Percentiles rank a stretch among this genome's conserved stretches.
Evolutionary conservation across 2,113 vertebrate genomes (phyloP).

Genomic region (Oxygymnocypris stewartii): DNA sequence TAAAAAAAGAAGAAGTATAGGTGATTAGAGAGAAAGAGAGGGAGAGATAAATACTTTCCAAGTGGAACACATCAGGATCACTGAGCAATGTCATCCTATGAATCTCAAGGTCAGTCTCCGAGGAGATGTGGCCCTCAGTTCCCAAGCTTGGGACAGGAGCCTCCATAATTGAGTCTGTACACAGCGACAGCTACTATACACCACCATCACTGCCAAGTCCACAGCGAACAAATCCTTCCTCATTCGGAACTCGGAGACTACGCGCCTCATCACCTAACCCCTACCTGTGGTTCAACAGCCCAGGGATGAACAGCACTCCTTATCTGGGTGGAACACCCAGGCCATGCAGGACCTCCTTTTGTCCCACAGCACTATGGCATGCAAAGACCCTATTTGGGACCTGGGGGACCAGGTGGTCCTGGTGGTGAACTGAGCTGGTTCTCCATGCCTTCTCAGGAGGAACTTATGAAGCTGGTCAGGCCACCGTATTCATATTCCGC

Average conservation of each 20-base stretch:
- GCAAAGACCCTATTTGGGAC: constrained; percentile 89
- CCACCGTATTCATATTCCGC: constrained; percentile 98
- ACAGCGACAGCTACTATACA: constrained; percentile 92
- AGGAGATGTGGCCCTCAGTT: constrained; percentile 95
- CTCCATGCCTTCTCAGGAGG: constrained; percentile 94
- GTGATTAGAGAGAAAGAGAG: background rate
- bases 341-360: constrained; percentile 82
- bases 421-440: constrained; percentile 91
- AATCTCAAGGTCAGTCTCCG: constrained; percentile 85
- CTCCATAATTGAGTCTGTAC: constrained; percentile 93
- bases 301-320: constrained; percentile 82
- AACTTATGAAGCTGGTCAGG: constrained; percentile 96
- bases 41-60: background rate
- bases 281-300: constrained; percentile 94
- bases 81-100: constrained; percentile 89
- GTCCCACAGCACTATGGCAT: constrained; percentile 92
- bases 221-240: constrained; percentile 82
- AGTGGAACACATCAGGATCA: constrained; percentile 61
- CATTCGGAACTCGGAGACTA: constrained; percentile 91
- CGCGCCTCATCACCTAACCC: constrained; percentile 81
- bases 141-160: constrained; percentile 92
- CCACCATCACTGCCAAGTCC: constrained; percentile 90
- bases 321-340: constrained; percentile 79
- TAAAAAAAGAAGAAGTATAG: background rate
- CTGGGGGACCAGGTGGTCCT: constrained; percentile 74